Evolutionary conservation across 1,140 invertebrate species (phyloP).

Genomic region (Zaprionus gabonicus): DNA sequence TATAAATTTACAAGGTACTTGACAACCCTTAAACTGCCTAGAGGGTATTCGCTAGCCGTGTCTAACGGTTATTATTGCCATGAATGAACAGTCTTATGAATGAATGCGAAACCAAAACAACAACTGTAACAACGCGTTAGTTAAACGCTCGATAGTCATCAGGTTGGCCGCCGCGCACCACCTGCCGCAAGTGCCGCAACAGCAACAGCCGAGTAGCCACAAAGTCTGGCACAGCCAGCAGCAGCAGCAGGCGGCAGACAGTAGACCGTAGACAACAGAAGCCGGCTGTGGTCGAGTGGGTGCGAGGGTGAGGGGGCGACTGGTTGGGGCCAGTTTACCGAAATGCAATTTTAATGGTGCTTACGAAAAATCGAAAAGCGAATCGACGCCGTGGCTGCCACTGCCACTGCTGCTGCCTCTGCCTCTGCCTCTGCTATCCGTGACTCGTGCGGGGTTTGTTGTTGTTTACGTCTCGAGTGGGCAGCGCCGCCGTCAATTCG

Average conservation of each 20-base stretch:
- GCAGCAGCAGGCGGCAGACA: conserved; percentile 27
- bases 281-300: conserved; percentile 28
- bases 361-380: conserved; percentile 60
- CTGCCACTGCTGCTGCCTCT: conserved; percentile 14
- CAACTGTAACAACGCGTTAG: conserved; percentile 44
- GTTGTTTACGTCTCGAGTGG: conserved; percentile 63
- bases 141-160: conserved; percentile 56
- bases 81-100: conserved; percentile 2
- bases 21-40: background rate
- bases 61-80: background rate
- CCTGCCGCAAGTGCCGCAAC: conserved; percentile 16
- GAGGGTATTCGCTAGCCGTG: background rate
- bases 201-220: conserved; percentile 49
- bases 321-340: conserved; percentile 58
- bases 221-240: conserved; percentile 66
- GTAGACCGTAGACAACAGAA: conserved; percentile 25
- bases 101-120: conserved; percentile 14
- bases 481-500: conserved; percentile 49
- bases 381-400: conserved; percentile 43
- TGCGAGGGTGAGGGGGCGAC: conserved; percentile 34
- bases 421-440: conserved; percentile 17
- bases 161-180: conserved; percentile 24
- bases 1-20: too few species aligned
- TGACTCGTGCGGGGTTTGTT: conserved; percentile 60
- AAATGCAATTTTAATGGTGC: conserved; percentile 81